Conservation (phyloP, 2,888 invertebrate species). For the Pristionchus exspectatus region DNA sequence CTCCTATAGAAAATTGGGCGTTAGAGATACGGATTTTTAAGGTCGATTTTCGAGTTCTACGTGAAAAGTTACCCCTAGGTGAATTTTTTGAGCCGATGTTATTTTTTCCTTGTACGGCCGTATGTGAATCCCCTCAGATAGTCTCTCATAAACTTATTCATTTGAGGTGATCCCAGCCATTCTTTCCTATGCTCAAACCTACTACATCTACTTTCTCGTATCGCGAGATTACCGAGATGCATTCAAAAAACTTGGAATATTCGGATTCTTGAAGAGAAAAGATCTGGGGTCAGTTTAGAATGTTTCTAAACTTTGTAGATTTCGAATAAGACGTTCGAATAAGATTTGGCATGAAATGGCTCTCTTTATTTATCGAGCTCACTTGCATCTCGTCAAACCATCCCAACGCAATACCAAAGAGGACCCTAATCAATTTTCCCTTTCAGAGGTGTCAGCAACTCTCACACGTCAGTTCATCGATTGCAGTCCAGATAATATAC, state of each 20-base stretch:
- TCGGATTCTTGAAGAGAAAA: constrained; percentile 31
- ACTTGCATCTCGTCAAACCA: not conserved
- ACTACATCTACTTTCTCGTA: constrained; percentile 50
- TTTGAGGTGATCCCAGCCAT: constrained; percentile 41
- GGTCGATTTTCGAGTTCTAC: too few relatives aligned
- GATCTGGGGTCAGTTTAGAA: not conserved
- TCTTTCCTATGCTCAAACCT: constrained; percentile 48
- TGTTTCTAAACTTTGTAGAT: not conserved
- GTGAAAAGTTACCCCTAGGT: too few relatives aligned
- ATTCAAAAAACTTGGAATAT: constrained; percentile 51
- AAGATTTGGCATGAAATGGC: too few relatives aligned
- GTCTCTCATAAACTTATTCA: not conserved
- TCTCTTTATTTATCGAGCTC: not conserved
- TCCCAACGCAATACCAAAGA: not conserved
- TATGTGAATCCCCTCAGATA: too few relatives aligned
- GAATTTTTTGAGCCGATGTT: too few relatives aligned
- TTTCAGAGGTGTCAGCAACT: not conserved
- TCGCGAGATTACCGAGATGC: constrained; percentile 51
- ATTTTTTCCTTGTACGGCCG: too few relatives aligned
- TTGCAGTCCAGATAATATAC: not conserved
- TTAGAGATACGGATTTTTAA: too few relatives aligned
- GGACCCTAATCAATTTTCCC: too few relatives aligned
- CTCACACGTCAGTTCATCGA: not conserved
- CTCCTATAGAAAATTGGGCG: too few relatives aligned
- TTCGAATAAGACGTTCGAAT: too few relatives aligned